Percentiles rank a stretch among this genome's conserved stretches.
These are phyloP conservation scores for Ahaetulla prasina DNA, from an alignment of 2,113 vertebrate genomes.

Conservation along the genomic window DNA sequence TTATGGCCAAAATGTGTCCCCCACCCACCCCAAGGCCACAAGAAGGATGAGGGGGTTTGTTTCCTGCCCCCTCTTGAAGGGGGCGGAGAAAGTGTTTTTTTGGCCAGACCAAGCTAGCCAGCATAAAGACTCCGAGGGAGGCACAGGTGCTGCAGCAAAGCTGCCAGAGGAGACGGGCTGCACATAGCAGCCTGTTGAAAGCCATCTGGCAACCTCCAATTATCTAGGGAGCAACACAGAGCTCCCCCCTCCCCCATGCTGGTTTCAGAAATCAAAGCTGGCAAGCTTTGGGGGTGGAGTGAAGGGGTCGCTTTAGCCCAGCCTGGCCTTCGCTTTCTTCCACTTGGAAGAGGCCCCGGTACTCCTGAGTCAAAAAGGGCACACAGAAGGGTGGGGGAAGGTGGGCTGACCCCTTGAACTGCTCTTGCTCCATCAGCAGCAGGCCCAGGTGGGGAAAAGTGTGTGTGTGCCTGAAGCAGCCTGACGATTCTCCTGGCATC, in stretches of 20 bases:
- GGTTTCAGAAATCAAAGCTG: not conserved
- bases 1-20: not conserved
- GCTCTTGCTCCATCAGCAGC: not conserved
- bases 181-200: not conserved
- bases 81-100: not conserved
- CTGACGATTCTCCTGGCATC: not conserved
- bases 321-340: not conserved
- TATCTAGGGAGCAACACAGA: not conserved
- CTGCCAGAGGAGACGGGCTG: not conserved
- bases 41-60: not conserved
- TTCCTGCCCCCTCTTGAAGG: not conserved
- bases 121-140: not conserved
- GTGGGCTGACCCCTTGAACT: not conserved
- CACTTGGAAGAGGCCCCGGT: not conserved
- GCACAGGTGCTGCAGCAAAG: not conserved
- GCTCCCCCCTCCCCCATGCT: not conserved
- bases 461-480: not conserved
- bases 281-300: not conserved
- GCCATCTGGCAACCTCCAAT: constrained; percentile 7
- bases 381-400: not conserved
- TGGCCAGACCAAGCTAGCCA: not conserved
- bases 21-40: not conserved
- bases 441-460: not conserved
- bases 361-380: not conserved
- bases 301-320: not conserved